A percentile compares a stretch with the other conserved stretches of the same genome.
These are phyloP conservation scores for Fukomys damarensis DNA, from an alignment of 2,113 vertebrate genomes.

Conservation along the genomic window DNA sequence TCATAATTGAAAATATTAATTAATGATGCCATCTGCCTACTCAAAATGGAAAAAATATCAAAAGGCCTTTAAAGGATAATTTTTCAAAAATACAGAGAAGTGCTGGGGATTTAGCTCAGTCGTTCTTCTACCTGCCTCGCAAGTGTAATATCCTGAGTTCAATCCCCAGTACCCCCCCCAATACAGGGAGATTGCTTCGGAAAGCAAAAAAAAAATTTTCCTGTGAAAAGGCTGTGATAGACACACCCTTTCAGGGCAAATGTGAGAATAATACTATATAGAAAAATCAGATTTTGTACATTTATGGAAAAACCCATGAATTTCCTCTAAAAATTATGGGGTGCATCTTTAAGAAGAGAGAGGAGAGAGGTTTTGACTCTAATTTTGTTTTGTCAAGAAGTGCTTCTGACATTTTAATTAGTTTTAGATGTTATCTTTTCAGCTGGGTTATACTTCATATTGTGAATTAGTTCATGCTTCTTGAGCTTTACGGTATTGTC, in stretches of 20 bases:
- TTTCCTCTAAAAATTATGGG: neutral
- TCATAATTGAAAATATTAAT: conserved; percentile 55
- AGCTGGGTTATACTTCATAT: neutral
- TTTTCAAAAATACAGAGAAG: conserved; percentile 29
- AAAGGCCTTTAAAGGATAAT: conserved; percentile 41
- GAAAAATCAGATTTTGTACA: neutral
- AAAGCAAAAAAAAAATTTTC: neutral
- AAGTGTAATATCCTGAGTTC: no score
- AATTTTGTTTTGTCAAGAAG: conserved; percentile 38
- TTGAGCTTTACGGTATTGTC: neutral
- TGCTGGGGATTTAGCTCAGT: no score
- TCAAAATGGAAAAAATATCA: neutral
- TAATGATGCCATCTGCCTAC: conserved; percentile 35
- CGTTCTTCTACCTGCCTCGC: no score
- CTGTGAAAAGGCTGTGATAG: neutral
- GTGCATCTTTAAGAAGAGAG: neutral
- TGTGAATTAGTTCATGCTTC: neutral
- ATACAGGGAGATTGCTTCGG: conserved; percentile 35
- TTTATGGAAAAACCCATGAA: neutral
- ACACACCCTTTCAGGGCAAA: neutral
- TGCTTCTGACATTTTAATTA: conserved; percentile 34
- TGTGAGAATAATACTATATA: neutral
- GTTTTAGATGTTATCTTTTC: conserved; percentile 8
- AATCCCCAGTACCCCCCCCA: no score
- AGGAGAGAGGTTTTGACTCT: neutral